phyloP scores from a whole-genome alignment of 2,797 vertebrate genomes.

The Hirundo rustica region DNA sequence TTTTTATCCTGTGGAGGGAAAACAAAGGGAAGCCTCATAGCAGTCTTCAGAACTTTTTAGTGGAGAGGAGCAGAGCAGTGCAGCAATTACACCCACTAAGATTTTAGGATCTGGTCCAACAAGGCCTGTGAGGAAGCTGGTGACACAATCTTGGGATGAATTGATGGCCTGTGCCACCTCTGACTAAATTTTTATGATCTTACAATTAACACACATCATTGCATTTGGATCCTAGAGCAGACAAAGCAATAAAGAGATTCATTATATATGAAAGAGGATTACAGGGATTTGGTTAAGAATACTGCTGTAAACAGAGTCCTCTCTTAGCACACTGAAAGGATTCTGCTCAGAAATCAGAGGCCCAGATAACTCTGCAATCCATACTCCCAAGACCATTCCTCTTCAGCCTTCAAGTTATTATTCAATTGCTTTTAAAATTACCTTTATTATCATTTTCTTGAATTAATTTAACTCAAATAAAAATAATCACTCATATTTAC shows the following conservation, averaged over 20 bases:
- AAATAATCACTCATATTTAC: neutral
- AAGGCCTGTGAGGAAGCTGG: accelerated
- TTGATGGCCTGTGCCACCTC: neutral
- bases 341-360: neutral
- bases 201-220: neutral
- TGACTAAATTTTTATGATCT: neutral
- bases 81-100: neutral
- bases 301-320: neutral
- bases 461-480: neutral
- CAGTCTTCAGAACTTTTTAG: neutral
- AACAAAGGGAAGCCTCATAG: neutral
- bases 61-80: neutral
- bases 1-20: neutral
- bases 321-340: neutral
- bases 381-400: neutral
- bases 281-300: slow-evolving; percentile 2
- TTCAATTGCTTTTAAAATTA: neutral
- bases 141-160: neutral
- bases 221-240: neutral
- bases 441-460: neutral
- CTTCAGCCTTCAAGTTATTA: neutral
- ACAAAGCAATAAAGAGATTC: neutral
- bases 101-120: neutral
- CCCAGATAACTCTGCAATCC: neutral
- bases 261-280: neutral